A percentile compares a stretch with the other conserved stretches of the same genome.
Conservation (phyloP, 1,140 invertebrate genomes). For the Pantala flavescens region DNA sequence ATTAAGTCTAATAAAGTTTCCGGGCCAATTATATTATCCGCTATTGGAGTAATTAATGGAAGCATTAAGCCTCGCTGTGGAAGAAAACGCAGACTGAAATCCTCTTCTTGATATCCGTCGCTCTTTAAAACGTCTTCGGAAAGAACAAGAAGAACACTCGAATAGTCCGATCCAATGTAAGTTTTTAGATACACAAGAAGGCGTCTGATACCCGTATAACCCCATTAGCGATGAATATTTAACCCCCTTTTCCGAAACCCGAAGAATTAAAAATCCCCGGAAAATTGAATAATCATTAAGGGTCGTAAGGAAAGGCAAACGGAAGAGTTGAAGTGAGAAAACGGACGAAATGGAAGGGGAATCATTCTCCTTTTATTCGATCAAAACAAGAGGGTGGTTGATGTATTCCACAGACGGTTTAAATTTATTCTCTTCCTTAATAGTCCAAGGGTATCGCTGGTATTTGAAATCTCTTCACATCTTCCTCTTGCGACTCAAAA, state of each 20-base stretch:
- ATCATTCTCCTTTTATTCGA: not conserved
- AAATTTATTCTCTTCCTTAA: too few relatives aligned
- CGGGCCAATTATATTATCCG: not conserved
- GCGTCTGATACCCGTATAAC: not conserved
- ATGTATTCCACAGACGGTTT: too few relatives aligned
- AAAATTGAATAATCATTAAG: slow-evolving; percentile 1
- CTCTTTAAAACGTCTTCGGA: not conserved
- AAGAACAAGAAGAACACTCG: not conserved
- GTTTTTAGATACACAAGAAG: not conserved
- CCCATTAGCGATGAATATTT: slow-evolving; percentile 7
- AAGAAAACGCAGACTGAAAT: not conserved
- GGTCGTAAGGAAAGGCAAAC: not conserved
- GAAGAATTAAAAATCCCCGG: not conserved
- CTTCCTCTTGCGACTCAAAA: too few relatives aligned
- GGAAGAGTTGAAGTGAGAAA: too few relatives aligned
- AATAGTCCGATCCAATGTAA: not conserved
- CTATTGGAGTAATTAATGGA: not conserved
- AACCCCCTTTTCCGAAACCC: not conserved
- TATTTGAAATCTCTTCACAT: too few relatives aligned
- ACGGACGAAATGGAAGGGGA: not conserved
- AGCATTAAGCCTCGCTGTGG: not conserved
- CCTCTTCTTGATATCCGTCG: not conserved
- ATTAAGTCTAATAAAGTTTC: not conserved
- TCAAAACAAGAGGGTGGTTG: too few relatives aligned
- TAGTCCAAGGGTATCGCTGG: too few relatives aligned